Evolutionary conservation across 23 tunicate species (phyloP), one percentile per base, ranked within the genome.

Genomic region (Halocynthia aurantium): DNA sequence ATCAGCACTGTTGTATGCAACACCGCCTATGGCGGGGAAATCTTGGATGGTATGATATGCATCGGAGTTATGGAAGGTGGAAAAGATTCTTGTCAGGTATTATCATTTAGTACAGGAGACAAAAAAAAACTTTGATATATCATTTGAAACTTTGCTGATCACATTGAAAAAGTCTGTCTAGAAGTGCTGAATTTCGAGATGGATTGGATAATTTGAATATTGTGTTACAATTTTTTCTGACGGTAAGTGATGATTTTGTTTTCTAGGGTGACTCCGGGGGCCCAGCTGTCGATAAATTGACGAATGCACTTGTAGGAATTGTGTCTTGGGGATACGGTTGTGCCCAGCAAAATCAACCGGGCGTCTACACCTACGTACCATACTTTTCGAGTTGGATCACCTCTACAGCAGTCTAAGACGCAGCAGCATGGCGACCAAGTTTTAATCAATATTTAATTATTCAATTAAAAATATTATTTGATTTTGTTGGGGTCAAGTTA

Each of bases 291-390:
- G 53, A 44, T 52, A 8, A 62, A 8, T 75, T 75, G 18, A 72
- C 56, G 56, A 10, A 12, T 12, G 6, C 51, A n/a, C 22, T 85
- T 57, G 80, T 51, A 20, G 90, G 85, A 9, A 71, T 82, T 50
- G 71, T 70, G 10, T 84, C 88, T 10, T 84, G 88, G 88, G 88
- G 88, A 53, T 84, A 84, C 78, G 88, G 88, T 4, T 84, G 88
- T 40, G 88, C 88, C 44, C 60, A 67, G 49, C 20, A 78, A 7
- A 69, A 67, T 53, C 19, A 84, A 8, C 88, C 88, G 7, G 88
- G 88, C 13, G 85, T 84, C 22, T 84, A 84, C 67, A 84, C 84
- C n/a, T 84, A 84, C 11, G 88, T 84, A n/a, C 84, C 88, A 7
- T 80, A 80, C 19, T 84, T 19, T 78, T 8, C 40, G 10, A 6